Conservation (phyloP, 2,888 invertebrate species). For the Amiota communis region DNA sequence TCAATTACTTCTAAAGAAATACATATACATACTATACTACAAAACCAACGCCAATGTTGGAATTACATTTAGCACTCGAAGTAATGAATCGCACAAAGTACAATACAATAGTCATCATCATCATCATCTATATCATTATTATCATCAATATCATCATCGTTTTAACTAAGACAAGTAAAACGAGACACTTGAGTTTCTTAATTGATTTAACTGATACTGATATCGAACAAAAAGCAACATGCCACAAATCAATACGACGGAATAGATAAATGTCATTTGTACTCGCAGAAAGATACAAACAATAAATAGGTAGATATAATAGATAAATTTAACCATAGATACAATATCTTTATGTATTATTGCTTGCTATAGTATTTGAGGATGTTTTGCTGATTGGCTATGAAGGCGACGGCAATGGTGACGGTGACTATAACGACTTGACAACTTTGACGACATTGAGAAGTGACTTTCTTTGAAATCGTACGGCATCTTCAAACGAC, state of each 20-base stretch:
- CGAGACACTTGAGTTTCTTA: conserved; percentile 62
- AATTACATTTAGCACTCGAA: conserved; percentile 64
- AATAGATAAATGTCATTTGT: conserved; percentile 10
- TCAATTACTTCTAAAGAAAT: conserved; percentile 18
- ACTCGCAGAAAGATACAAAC: background rate
- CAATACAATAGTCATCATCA: too few species aligned
- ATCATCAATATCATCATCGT: background rate
- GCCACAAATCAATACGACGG: conserved; percentile 56
- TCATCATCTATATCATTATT: too few species aligned
- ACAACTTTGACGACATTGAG: background rate
- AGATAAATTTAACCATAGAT: conserved; percentile 21
- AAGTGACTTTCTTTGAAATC: conserved; percentile 7
- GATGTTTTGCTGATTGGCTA: conserved; percentile 57
- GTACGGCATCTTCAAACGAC: conserved; percentile 60
- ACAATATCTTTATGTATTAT: conserved; percentile 36
- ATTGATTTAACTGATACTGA: conserved; percentile 67
- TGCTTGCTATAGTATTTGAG: conserved; percentile 44
- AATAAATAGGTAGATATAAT: conserved; percentile 42
- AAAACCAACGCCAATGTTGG: conserved; percentile 53
- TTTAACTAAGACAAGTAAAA: conserved; percentile 31
- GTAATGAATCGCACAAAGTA: conserved; percentile 53
- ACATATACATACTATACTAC: background rate
- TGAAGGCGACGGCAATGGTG: conserved; percentile 15
- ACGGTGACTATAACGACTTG: background rate
- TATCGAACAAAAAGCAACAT: conserved; percentile 44